Percentiles rank a stretch among this genome's conserved stretches.
phyloP scores from a whole-genome alignment of 2,113 vertebrate genomes.

The Erythrocercus mccallii region DNA sequence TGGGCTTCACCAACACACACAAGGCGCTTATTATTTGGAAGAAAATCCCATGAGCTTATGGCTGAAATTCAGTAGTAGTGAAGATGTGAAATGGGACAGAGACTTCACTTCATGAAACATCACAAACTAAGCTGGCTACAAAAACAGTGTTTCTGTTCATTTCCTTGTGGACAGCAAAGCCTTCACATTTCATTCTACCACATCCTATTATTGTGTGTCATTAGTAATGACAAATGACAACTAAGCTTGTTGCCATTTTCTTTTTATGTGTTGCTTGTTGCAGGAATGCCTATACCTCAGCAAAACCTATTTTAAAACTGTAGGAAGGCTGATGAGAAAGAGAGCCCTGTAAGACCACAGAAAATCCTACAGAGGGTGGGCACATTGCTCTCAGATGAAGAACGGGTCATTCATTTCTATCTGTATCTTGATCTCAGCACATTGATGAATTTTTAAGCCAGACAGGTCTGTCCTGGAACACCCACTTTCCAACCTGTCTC shows the following conservation, averaged over 20 bases:
- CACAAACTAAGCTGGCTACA: background rate
- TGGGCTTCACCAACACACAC: background rate
- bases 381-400: background rate
- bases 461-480: background rate
- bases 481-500: background rate
- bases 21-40: background rate
- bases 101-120: background rate
- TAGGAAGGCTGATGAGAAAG: background rate
- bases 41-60: background rate
- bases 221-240: background rate
- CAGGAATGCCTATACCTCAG: background rate
- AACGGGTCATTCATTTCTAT: background rate
- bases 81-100: background rate
- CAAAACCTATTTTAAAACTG: background rate
- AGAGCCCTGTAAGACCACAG: background rate
- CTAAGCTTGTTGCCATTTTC: slow-evolving; percentile 11
- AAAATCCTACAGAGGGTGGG: background rate
- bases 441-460: background rate
- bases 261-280: background rate
- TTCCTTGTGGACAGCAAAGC: background rate
- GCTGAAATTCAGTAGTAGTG: background rate
- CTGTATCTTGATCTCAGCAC: background rate
- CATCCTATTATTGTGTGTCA: slow-evolving; percentile 25
- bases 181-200: background rate
- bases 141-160: background rate